phyloP scores from a whole-genome alignment of 2,888 invertebrate species.

The Ophion ellenae region DNA sequence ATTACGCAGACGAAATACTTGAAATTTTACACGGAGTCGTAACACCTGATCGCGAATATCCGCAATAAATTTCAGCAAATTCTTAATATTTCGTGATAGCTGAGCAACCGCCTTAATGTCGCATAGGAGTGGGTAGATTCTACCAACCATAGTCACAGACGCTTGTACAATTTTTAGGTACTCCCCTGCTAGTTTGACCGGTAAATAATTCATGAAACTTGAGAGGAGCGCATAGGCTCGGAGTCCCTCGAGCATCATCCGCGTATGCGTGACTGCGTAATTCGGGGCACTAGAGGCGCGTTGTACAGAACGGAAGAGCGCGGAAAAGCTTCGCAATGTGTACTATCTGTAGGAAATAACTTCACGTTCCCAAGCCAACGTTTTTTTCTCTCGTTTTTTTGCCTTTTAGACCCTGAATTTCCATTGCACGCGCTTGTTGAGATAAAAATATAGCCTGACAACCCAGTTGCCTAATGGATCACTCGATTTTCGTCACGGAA shows the following conservation, averaged over 20 bases:
- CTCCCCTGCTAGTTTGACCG: constrained; percentile 10
- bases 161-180: constrained; percentile 8
- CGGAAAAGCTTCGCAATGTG: constrained; percentile 1
- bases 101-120: too few relatives aligned
- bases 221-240: constrained; percentile 41
- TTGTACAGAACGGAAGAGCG: constrained; percentile 9
- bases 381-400: constrained; percentile 1
- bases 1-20: too few relatives aligned
- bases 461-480: too few relatives aligned
- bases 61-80: too few relatives aligned
- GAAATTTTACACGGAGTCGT: too few relatives aligned
- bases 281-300: constrained; percentile 30
- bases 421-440: neutral
- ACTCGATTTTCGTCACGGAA: too few relatives aligned
- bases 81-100: too few relatives aligned
- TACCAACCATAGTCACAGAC: neutral
- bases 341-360: neutral
- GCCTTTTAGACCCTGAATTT: neutral
- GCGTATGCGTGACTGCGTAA: constrained; percentile 39
- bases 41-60: too few relatives aligned
- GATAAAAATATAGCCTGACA: neutral
- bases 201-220: constrained; percentile 64
- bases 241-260: constrained; percentile 43
- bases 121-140: neutral
- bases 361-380: neutral